Conservation (phyloP, 1,140 invertebrate genomes). For the Tribolium madens region DNA sequence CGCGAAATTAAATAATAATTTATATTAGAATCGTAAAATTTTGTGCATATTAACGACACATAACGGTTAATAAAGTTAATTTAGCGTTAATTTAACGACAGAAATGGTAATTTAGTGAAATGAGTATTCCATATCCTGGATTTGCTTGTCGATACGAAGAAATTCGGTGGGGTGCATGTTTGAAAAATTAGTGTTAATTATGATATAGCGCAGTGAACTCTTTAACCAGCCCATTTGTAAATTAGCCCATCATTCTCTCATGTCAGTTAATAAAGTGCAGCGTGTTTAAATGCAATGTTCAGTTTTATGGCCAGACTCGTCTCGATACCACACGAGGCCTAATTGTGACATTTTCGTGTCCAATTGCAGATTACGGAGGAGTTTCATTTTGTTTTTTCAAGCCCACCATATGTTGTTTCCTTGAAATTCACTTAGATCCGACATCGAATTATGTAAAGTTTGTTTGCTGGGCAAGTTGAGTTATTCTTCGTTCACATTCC, state of each 20-base stretch:
- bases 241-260: conserved; percentile 29
- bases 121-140: neutral
- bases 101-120: neutral
- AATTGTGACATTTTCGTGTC: conserved; percentile 28
- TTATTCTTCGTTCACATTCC: conserved; percentile 32
- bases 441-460: conserved; percentile 33
- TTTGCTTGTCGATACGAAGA: neutral
- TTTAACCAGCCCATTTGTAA: conserved; percentile 31
- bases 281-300: conserved; percentile 20
- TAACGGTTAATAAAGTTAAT: neutral
- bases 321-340: neutral
- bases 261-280: conserved; percentile 31
- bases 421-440: conserved; percentile 31
- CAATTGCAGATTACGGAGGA: conserved; percentile 14
- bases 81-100: neutral
- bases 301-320: conserved; percentile 2
- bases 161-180: neutral
- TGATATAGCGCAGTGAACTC: conserved; percentile 35
- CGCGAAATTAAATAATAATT: neutral
- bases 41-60: neutral
- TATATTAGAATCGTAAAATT: neutral
- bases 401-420: conserved; percentile 27
- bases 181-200: conserved; percentile 23
- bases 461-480: conserved; percentile 32
- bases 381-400: conserved; percentile 31